Evolutionary conservation across 2,797 vertebrate genomes (phyloP).

Genomic region (Adelosebastes latens): DNA sequence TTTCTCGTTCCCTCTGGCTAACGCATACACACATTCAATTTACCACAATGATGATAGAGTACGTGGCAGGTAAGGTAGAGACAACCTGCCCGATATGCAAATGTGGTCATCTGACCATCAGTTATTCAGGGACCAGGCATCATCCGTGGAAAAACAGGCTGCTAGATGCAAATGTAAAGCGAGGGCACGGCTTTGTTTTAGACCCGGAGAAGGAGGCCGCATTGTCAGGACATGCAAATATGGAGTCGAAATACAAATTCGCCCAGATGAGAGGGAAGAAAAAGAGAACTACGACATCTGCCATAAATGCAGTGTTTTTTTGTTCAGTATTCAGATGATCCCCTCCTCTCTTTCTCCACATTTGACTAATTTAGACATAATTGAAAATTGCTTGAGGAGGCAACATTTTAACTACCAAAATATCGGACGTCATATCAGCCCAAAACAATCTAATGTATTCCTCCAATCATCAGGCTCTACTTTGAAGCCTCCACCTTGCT

Average conservation of each 20-base stretch:
- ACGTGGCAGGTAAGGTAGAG: conserved; percentile 9
- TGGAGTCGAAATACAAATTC: conserved; percentile 60
- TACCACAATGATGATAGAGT: not conserved
- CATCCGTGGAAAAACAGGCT: conserved; percentile 66
- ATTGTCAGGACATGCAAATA: conserved; percentile 62
- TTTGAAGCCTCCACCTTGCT: not conserved
- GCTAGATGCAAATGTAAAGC: conserved; percentile 71
- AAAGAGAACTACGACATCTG: not conserved
- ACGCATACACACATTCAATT: not conserved
- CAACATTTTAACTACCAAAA: not conserved
- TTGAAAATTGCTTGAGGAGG: not conserved
- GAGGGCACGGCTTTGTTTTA: conserved; percentile 64
- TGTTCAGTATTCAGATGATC: not conserved
- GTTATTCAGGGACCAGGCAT: conserved; percentile 62
- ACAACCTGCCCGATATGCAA: conserved; percentile 68
- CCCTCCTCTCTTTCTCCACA: not conserved
- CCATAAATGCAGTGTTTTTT: not conserved
- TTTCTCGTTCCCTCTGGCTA: not conserved
- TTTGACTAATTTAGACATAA: not conserved
- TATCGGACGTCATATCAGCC: not conserved
- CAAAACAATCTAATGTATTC: too few relatives aligned
- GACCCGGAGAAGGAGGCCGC: conserved; percentile 15
- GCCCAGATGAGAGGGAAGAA: not conserved
- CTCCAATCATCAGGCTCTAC: not conserved
- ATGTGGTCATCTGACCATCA: conserved; percentile 43